Conservation (phyloP, 2,113 vertebrate genomes). For the Melanocharis versteri region DNA sequence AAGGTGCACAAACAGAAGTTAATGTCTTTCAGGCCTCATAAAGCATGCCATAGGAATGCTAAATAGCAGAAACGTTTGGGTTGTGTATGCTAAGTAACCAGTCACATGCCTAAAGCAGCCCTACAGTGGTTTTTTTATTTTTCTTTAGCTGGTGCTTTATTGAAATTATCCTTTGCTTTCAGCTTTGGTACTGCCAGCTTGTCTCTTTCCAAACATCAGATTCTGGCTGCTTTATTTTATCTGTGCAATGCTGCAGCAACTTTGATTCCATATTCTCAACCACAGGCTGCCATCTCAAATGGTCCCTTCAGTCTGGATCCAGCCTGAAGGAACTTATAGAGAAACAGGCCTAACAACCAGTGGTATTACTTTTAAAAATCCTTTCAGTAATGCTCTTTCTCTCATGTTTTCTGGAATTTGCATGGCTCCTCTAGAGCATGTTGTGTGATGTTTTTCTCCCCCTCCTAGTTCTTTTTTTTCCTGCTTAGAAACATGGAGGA, state of each 20-base stretch:
- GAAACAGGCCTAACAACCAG: neutral
- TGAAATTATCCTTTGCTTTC: neutral
- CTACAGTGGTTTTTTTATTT: neutral
- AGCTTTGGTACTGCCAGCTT: neutral
- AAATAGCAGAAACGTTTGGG: neutral
- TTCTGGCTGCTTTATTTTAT: neutral
- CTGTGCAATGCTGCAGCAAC: neutral
- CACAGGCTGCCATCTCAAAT: neutral
- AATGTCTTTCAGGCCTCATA: neutral
- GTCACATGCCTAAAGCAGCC: neutral
- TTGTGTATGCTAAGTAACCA: neutral
- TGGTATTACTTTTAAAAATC: neutral
- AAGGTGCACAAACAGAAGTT: neutral
- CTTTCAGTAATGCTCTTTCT: neutral
- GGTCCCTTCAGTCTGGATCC: neutral
- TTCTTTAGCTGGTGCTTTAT: neutral
- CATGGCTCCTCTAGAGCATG: neutral
- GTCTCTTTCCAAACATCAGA: neutral
- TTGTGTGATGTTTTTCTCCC: neutral
- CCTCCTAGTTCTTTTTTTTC: neutral
- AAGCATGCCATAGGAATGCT: neutral
- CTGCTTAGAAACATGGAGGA: neutral
- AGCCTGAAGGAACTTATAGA: neutral
- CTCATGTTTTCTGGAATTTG: neutral
- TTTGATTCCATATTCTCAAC: neutral